Percentiles rank a stretch among this genome's conserved stretches.
Conservation (phyloP, 2,888 invertebrate species). For the Strigamia maritima region DNA sequence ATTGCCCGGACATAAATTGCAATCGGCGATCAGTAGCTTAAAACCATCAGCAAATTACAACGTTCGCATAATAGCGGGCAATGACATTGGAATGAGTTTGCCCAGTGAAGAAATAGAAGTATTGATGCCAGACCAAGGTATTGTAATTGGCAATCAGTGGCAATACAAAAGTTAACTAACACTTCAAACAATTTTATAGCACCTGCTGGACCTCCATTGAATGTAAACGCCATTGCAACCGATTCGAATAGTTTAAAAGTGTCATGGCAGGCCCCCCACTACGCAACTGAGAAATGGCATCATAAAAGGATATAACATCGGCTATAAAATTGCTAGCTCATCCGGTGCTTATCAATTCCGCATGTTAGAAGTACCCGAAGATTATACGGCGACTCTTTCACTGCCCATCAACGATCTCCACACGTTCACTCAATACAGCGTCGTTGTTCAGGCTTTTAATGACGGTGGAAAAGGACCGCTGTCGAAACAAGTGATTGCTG, state of each 20-base stretch:
- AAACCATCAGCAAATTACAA: background rate
- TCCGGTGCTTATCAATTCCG: background rate
- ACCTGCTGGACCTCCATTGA: background rate
- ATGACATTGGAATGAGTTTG: background rate
- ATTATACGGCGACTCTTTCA: background rate
- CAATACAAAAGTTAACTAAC: too few species aligned
- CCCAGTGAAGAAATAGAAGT: background rate
- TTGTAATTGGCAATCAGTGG: background rate
- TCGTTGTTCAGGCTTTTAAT: constrained; percentile 52
- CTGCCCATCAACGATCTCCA: background rate
- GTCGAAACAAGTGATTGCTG: constrained; percentile 47
- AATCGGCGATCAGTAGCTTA: background rate
- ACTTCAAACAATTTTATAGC: too few species aligned
- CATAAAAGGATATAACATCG: constrained; percentile 13
- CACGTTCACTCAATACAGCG: constrained; percentile 50
- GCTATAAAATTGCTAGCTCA: background rate
- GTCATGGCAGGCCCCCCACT: background rate
- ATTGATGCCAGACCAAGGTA: background rate
- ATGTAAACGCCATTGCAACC: background rate
- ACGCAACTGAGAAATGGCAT: constrained; percentile 6
- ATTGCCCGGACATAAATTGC: background rate
- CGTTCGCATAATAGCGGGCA: background rate
- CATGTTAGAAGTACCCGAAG: constrained; percentile 6
- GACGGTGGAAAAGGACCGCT: constrained; percentile 50
- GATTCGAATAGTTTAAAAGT: background rate